A percentile compares a stretch with the other conserved stretches of the same genome.
Conservation (phyloP, 2,888 invertebrate species). For the Protonemura montana region DNA sequence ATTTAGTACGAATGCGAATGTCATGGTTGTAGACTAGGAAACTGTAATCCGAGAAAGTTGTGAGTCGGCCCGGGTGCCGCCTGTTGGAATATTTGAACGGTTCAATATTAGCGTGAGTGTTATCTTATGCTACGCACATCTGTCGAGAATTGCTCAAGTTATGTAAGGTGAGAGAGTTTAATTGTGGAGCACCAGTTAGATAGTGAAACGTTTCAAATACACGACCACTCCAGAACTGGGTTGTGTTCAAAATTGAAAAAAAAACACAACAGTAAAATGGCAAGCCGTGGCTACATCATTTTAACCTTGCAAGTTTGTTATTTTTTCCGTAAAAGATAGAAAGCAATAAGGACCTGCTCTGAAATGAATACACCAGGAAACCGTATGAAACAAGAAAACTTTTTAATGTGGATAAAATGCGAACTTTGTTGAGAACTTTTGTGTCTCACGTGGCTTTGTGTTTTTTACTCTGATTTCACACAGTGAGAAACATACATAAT, state of each 20-base stretch:
- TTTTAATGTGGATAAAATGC: slow-evolving; percentile 7
- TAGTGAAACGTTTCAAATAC: neutral
- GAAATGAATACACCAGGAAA: neutral
- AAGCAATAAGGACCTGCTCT: neutral
- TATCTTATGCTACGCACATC: slow-evolving; percentile 1
- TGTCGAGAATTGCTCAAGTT: slow-evolving; percentile 13
- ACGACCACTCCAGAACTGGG: neutral
- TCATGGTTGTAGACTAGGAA: neutral
- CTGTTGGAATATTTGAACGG: slow-evolving; percentile 14
- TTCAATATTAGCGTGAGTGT: slow-evolving; percentile 19
- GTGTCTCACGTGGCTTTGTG: neutral
- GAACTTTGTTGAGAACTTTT: slow-evolving; percentile 16
- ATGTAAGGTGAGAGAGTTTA: neutral
- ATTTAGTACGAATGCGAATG: neutral
- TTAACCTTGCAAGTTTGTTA: neutral
- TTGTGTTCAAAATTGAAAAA: neutral
- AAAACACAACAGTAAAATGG: neutral
- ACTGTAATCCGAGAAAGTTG: neutral
- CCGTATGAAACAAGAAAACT: neutral
- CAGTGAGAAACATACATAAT: neutral
- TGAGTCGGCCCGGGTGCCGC: neutral
- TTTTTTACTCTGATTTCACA: neutral
- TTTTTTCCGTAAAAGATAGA: neutral
- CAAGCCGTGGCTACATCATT: neutral
- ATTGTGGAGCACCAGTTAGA: neutral